Base-by-base conservation (phyloP, 2,113 vertebrate genomes). In the Phasianus colchicus region DNA sequence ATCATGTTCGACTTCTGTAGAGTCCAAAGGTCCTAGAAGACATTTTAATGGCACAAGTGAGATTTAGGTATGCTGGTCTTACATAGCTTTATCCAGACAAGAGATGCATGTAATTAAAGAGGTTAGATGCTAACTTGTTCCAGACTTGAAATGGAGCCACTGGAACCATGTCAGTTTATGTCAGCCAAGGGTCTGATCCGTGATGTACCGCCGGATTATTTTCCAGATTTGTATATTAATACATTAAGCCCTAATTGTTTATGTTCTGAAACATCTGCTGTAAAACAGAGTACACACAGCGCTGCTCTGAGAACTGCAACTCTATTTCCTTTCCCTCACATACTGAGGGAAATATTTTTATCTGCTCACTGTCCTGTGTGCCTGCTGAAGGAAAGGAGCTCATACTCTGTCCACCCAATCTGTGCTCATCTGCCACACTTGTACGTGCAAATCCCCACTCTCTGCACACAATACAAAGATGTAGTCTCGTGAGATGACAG, bases 71-170 rank as follows among this genome's bases (percentile, higher is more conserved):
- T 61, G 54, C 74, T 7, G 6, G 60, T 60, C 34, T 83, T n/a
- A 57, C 17, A 10, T 5, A 70, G 55, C 32, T 67, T 93, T 89
- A 47, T 50, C 80, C 12, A 19, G 19, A 71, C 60, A 45, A 92
- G 50, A 79, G 24, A 70, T 27, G 2, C 11, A 10, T 74, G 42
- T 27, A 55, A 63, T 70, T 73, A 70, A 67, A 81, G 64, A 67
- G 57, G 6, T 47, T 70, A 47, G 47, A 83, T 50, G n/a, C 48
- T 71, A 81, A 70, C 38, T 71, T 85, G 55, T 80, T 92, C 82
- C 86, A 87, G 94, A 83, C 50, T 50, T 52, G 69, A 66, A 93
- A 87, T 36, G 17, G 89, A 89, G 58, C 57, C 84, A 91, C 54
- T 60, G 52, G 32, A 92, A 65, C 22, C 34, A 32, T 7, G 13